These are phyloP conservation scores for Crypturellus tataupa DNA, from an alignment of 2,797 vertebrate species.

Conservation along the genomic window DNA sequence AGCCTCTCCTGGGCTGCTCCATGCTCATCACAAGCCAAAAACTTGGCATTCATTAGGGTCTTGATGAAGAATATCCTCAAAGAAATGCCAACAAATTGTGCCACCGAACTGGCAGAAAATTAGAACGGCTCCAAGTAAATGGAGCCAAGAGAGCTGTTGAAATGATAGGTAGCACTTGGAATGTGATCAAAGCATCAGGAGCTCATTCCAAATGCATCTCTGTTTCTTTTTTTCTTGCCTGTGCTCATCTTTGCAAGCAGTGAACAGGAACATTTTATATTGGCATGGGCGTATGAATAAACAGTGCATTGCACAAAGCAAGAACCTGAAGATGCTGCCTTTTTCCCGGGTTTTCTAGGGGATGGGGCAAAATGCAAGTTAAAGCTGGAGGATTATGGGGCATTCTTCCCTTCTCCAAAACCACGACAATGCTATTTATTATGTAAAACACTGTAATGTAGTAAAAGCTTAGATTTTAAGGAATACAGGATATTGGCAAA, in stretches of 20 bases:
- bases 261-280: background rate
- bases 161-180: constrained; percentile 47
- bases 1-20: constrained; percentile 56
- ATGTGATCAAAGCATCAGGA: constrained; percentile 10
- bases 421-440: background rate
- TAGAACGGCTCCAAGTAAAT: constrained; percentile 56
- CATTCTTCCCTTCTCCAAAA: background rate
- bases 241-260: background rate
- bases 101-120: constrained; percentile 63
- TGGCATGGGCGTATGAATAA: background rate
- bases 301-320: background rate
- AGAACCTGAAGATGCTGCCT: background rate
- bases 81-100: constrained; percentile 63
- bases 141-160: constrained; percentile 64
- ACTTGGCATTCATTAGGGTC: constrained; percentile 60
- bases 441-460: background rate
- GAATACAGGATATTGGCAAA: background rate
- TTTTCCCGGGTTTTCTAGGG: background rate
- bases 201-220: background rate
- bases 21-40: constrained; percentile 44
- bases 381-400: background rate
- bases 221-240: background rate
- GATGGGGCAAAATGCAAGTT: background rate
- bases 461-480: background rate
- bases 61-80: constrained; percentile 66